phyloP scores from a whole-genome alignment of 2,888 invertebrate species.

The Brachyptera risi region DNA sequence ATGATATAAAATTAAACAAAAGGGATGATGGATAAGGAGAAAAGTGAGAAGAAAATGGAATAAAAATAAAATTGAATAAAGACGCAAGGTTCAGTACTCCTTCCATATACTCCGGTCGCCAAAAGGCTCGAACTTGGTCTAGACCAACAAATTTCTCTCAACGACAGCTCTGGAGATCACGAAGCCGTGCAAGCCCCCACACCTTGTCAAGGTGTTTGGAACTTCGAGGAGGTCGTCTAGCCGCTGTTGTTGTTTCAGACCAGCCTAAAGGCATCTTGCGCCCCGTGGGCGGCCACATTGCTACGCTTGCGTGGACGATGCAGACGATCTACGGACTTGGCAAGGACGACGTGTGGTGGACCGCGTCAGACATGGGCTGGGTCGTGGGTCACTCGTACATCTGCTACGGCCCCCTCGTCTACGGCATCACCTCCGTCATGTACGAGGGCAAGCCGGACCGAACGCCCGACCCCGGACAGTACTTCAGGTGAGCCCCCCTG shows the following conservation, averaged over 20 bases:
- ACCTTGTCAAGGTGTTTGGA: too few species aligned
- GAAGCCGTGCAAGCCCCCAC: too few species aligned
- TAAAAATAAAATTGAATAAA: too few species aligned
- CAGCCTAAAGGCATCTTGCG: constrained; percentile 78
- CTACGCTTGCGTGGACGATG: constrained; percentile 81
- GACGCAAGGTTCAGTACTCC: too few species aligned
- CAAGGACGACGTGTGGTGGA: constrained; percentile 83
- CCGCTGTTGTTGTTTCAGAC: constrained; percentile 48
- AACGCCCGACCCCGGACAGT: constrained; percentile 88
- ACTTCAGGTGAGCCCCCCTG: constrained; percentile 64
- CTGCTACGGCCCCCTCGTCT: constrained; percentile 82
- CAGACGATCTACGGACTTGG: constrained; percentile 73
- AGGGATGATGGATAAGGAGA: too few species aligned
- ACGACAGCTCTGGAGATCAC: too few species aligned
- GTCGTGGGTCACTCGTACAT: constrained; percentile 95
- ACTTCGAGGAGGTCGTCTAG: too few species aligned
- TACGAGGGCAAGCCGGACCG: constrained; percentile 94
- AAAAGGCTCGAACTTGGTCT: too few species aligned
- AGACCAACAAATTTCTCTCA: too few species aligned
- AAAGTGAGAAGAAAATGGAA: too few species aligned
- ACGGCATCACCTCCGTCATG: constrained; percentile 75
- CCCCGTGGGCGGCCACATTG: constrained; percentile 85
- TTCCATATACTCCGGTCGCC: too few species aligned
- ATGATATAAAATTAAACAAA: too few species aligned
- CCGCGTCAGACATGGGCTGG: constrained; percentile 86